Conservation (phyloP, 2,888 invertebrate genomes). For the Stramonita haemastoma region DNA sequence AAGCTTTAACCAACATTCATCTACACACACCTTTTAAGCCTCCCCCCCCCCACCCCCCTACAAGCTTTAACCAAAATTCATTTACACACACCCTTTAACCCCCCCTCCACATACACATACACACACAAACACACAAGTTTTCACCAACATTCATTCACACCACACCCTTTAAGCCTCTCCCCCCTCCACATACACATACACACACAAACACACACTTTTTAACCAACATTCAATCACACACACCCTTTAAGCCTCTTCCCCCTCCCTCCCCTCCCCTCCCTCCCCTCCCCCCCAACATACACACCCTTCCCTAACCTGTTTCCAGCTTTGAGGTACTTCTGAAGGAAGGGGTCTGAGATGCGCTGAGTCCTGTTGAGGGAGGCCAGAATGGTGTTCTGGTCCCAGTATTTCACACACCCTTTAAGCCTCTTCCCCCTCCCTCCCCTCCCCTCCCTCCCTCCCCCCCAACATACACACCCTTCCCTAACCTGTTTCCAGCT, state of each 20-base stretch:
- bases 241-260: neutral
- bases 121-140: neutral
- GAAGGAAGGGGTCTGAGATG: conserved; percentile 48
- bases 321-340: conserved; percentile 40
- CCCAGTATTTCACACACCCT: conserved; percentile 41
- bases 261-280: neutral
- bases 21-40: neutral
- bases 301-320: neutral
- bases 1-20: neutral
- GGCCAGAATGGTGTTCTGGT: conserved; percentile 25
- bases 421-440: neutral
- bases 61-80: neutral
- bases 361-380: conserved; percentile 11
- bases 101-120: neutral
- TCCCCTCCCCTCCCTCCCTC: neutral
- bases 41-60: no score
- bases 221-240: neutral
- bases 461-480: neutral
- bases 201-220: neutral
- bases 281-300: neutral
- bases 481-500: neutral
- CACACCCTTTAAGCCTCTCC: neutral
- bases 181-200: neutral
- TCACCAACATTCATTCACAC: neutral
- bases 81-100: neutral